A percentile compares a stretch with the other conserved stretches of the same genome.
Evolutionary conservation across 2,888 invertebrate genomes (phyloP).

Genomic region (Aleiodes testaceus): DNA sequence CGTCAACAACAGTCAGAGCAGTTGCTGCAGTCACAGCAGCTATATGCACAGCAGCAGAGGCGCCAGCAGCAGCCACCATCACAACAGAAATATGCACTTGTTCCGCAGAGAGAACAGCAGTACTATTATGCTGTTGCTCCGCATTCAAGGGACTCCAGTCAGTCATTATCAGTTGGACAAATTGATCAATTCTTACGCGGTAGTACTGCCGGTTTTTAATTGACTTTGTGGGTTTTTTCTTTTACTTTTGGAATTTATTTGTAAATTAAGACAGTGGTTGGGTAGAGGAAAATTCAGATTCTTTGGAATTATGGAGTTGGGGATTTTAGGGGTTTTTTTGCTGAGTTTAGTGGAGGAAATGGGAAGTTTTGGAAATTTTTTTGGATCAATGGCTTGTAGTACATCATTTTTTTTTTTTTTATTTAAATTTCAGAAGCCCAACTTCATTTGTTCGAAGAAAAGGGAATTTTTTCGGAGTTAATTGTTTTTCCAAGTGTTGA

Average conservation of each 20-base stretch:
- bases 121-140: conserved; percentile 71
- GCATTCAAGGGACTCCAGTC: conserved; percentile 56
- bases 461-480: no score
- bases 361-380: no score
- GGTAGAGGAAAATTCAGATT: no score
- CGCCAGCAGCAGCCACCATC: conserved; percentile 76
- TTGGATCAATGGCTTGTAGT: no score
- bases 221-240: neutral
- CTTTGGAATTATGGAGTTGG: neutral
- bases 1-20: conserved; percentile 79
- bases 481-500: no score
- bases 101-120: conserved; percentile 67
- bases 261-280: no score
- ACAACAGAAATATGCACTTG: conserved; percentile 69
- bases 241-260: neutral
- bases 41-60: conserved; percentile 81
- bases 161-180: conserved; percentile 79
- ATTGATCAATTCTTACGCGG: conserved; percentile 88
- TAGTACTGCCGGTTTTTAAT: conserved; percentile 54
- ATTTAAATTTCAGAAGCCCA: no score
- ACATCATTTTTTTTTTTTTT: no score
- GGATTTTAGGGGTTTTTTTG: neutral
- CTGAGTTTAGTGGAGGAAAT: no score
- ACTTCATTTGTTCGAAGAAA: no score
- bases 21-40: conserved; percentile 79